Evolutionary conservation across 2,113 vertebrate species (phyloP).

Genomic region (Aplodontia rufa): DNA sequence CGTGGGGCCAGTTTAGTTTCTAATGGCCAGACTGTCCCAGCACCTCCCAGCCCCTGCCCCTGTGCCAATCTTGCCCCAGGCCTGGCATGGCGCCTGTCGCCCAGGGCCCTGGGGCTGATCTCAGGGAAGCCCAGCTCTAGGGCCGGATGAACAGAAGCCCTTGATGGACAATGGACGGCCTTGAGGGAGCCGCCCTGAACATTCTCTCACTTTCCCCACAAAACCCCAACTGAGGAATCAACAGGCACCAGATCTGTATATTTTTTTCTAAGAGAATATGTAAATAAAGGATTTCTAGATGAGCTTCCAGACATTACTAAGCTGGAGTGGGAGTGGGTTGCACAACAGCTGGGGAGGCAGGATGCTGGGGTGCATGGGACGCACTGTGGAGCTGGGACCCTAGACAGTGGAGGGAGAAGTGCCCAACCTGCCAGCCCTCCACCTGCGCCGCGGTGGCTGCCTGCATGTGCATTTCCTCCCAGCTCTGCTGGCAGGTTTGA

Average conservation of each 20-base stretch:
- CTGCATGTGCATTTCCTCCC: background rate
- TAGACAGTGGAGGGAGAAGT: background rate
- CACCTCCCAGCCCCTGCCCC: background rate
- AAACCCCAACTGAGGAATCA: conserved; percentile 4
- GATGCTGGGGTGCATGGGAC: background rate
- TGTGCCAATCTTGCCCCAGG: background rate
- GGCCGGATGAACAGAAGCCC: conserved; percentile 11
- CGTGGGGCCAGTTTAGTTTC: background rate
- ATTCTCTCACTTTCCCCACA: background rate
- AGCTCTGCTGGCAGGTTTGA: accelerated
- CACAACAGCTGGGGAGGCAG: background rate
- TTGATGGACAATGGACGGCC: background rate
- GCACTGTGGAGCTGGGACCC: background rate
- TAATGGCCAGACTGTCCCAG: background rate
- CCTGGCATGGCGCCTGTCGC: background rate
- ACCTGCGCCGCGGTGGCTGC: accelerated
- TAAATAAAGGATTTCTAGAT: conserved; percentile 76
- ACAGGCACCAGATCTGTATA: conserved; percentile 53
- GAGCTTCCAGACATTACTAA: background rate
- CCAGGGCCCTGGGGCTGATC: conserved; percentile 46
- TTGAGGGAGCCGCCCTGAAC: background rate
- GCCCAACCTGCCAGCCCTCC: background rate
- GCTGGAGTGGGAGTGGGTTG: background rate
- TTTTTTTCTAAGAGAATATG: conserved; percentile 74
- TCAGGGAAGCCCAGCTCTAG: conserved; percentile 71